Base-by-base conservation (phyloP, 2,797 vertebrate genomes). In the Labroides dimidiatus region DNA sequence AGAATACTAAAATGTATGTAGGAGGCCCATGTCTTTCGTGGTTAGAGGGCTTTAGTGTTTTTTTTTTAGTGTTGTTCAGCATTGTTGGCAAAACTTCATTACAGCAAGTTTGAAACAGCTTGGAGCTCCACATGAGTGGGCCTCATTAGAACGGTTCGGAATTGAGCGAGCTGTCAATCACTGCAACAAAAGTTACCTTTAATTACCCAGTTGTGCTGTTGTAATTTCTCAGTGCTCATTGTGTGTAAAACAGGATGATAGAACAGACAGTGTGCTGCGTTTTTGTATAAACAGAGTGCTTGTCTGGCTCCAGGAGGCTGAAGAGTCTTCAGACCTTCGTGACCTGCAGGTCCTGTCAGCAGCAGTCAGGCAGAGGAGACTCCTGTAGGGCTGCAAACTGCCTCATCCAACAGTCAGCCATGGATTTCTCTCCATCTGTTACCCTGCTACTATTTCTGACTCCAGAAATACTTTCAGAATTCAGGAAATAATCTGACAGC, bases 351-450 rank as follows among this genome's bases (percentile, higher is more conserved):
- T 82, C 76, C 65, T 72, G 69, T 84, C 77, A 81, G 79, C 77
- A 54, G 75, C 65, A 74, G 77, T 73, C 70, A 53, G 69, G 77
- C 72, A 65, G 62, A 77, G 52, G 75, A 85, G 71, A 72, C 52
- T 69, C 77, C 81, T 81, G 78, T 81, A 70, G 84, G 67, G 80
- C 84, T 72, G 75, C 63, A 77, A 69, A 81, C 64, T 50, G 54
- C 83, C 78, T 89, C 85, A 80, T 91, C 82, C 82, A 78, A 85
- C 75, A 84, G 81, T 72, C 82, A 87, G 62, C 43, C 59, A 23
- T 64, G 77, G 81, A 68, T 84, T 80, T 81, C 61, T 51, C 64
- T 77, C 20, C 48, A 9, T 1, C 67, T 47, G 73, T 51, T 64
- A 63, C 61, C 42, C 33, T 48, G 65, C 53, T 56, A 0, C 63